Conservation (phyloP, 2,888 invertebrate genomes). For the Lepidocyrtinus sp. region DNA sequence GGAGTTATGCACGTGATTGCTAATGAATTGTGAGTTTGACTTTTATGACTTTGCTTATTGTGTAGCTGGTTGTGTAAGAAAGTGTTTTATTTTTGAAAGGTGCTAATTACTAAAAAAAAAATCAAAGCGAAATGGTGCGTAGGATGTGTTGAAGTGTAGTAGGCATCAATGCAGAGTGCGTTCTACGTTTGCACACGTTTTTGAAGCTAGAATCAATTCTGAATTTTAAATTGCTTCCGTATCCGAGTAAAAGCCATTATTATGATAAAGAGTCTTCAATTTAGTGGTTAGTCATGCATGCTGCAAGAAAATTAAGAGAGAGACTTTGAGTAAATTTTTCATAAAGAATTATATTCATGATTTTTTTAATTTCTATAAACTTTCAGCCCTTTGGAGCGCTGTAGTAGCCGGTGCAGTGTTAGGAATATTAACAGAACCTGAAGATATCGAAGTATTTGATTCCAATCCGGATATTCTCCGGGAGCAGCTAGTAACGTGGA, state of each 20-base stretch:
- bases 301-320: neutral
- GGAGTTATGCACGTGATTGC: no score
- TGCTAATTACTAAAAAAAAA: neutral
- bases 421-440: slow-evolving; percentile 63
- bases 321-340: no score
- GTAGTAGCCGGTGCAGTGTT: slow-evolving; percentile 61
- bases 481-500: slow-evolving; percentile 63
- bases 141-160: no score
- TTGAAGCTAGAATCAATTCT: no score
- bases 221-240: no score
- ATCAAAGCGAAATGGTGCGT: no score
- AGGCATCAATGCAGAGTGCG: no score
- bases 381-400: slow-evolving; percentile 64
- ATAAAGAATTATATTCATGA: no score
- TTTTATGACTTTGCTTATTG: neutral
- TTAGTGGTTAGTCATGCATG: slow-evolving; percentile 6
- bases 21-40: no score
- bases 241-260: no score
- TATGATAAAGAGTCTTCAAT: no score
- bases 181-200: no score
- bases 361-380: neutral
- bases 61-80: neutral
- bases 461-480: slow-evolving; percentile 58
- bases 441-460: slow-evolving; percentile 63
- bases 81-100: neutral